These are phyloP conservation scores for Synergus itoensis DNA, from an alignment of 2,888 invertebrate species.

Conservation along the genomic window DNA sequence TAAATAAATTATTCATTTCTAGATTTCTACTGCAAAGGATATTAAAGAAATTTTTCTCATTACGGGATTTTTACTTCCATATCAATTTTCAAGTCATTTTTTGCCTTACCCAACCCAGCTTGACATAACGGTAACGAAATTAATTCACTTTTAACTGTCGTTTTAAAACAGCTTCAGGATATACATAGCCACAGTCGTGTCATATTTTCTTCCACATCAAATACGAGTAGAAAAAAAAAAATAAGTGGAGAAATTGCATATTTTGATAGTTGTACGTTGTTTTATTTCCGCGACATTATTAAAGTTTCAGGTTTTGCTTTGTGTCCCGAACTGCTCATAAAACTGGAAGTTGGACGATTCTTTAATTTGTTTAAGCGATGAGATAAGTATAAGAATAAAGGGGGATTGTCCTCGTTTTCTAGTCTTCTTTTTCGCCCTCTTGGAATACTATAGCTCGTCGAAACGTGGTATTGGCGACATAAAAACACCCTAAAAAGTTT, in stretches of 20 bases:
- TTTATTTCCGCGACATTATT: slow-evolving; percentile 56
- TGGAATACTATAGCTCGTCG: slow-evolving; percentile 51
- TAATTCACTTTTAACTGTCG: neutral
- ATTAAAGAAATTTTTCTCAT: neutral
- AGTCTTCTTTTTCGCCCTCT: slow-evolving; percentile 50
- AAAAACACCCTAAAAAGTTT: slow-evolving; percentile 76
- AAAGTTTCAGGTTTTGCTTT: slow-evolving; percentile 69
- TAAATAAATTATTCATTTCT: slow-evolving; percentile 30
- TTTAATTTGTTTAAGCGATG: slow-evolving; percentile 76
- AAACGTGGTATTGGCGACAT: slow-evolving; percentile 67
- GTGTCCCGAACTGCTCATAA: slow-evolving; percentile 63
- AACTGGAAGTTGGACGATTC: slow-evolving; percentile 70
- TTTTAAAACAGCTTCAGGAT: neutral
- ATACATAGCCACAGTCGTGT: no score
- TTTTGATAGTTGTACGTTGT: slow-evolving; percentile 37
- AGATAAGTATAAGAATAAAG: slow-evolving; percentile 57
- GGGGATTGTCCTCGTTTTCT: slow-evolving; percentile 55
- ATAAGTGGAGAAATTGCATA: neutral
- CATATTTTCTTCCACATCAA: no score
- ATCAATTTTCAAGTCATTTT: neutral
- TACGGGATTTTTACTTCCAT: neutral
- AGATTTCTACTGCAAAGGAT: neutral
- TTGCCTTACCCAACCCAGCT: neutral
- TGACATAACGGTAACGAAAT: neutral
- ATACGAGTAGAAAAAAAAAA: neutral